Evolutionary conservation across 2,888 invertebrate species (phyloP).

Genomic region (Conomelus anceps): DNA sequence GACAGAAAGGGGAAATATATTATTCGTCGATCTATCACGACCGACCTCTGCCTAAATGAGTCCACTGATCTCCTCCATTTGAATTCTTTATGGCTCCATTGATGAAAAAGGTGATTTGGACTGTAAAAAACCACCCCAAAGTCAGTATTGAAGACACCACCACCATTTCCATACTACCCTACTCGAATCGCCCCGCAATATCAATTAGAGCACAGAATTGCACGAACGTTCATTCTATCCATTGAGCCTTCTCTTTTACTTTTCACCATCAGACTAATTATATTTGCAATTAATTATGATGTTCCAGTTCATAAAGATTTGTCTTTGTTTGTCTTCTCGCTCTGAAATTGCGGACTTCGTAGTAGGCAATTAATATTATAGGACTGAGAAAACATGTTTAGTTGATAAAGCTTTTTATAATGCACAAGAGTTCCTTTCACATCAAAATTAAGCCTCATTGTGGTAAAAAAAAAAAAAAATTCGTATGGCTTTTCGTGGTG

Average conservation of each 20-base stretch:
- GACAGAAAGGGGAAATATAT: not conserved
- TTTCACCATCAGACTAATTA: not conserved
- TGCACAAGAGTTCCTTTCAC: no score
- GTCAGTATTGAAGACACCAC: not conserved
- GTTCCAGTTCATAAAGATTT: not conserved
- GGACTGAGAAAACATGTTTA: no score
- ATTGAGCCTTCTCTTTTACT: not conserved
- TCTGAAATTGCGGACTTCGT: not conserved
- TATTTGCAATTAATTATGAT: not conserved
- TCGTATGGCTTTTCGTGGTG: no score
- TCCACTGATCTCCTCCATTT: not conserved
- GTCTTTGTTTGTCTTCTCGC: not conserved
- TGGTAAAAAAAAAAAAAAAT: no score
- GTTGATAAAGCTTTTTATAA: no score
- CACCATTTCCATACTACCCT: not conserved
- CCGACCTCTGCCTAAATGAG: not conserved
- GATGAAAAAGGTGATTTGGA: not conserved
- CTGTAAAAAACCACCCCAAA: not conserved
- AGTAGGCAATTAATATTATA: not conserved
- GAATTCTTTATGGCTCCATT: not conserved
- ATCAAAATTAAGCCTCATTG: no score
- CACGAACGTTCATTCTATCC: not conserved
- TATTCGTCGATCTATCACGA: not conserved
- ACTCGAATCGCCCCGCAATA: not conserved
- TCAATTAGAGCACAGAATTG: not conserved